Evolutionary conservation across 1,140 invertebrate genomes (phyloP).

Genomic region (Drosophila malerkotliana): DNA sequence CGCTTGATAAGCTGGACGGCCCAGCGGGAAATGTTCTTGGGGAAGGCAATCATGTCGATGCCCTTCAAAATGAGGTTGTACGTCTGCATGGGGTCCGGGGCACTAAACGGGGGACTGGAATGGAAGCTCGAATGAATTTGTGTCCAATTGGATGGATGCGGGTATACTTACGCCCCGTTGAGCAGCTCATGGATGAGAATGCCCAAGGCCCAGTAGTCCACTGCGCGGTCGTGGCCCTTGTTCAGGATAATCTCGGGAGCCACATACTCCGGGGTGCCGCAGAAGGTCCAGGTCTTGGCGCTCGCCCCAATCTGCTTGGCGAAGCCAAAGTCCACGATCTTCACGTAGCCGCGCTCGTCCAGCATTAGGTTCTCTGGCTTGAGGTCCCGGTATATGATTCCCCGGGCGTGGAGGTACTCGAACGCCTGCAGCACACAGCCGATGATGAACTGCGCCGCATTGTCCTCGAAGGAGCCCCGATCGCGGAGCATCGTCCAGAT

Average conservation of each 20-base stretch:
- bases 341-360: conserved; percentile 89
- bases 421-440: conserved; percentile 91
- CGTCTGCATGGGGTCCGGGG: conserved; percentile 92
- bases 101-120: conserved; percentile 91
- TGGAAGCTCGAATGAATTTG: neutral
- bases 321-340: conserved; percentile 94
- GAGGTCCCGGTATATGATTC: conserved; percentile 92
- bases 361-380: conserved; percentile 93
- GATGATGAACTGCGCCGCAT: conserved; percentile 89
- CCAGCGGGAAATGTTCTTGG: conserved; percentile 90
- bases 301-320: conserved; percentile 91
- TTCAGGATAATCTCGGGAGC: conserved; percentile 91
- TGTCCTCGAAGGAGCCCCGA: conserved; percentile 89
- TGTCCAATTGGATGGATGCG: neutral
- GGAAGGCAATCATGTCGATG: conserved; percentile 95
- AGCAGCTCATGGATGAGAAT: conserved; percentile 92
- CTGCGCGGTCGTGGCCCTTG: conserved; percentile 90
- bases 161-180: conserved; percentile 86
- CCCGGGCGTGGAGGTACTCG: conserved; percentile 89
- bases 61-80: conserved; percentile 94
- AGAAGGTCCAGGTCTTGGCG: conserved; percentile 94
- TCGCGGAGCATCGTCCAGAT: conserved; percentile 92
- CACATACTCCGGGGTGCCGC: conserved; percentile 91
- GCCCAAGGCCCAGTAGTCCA: conserved; percentile 93
- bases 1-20: conserved; percentile 94